Base-by-base conservation (phyloP, 2,113 vertebrate genomes). In the Antennarius striatus region DNA sequence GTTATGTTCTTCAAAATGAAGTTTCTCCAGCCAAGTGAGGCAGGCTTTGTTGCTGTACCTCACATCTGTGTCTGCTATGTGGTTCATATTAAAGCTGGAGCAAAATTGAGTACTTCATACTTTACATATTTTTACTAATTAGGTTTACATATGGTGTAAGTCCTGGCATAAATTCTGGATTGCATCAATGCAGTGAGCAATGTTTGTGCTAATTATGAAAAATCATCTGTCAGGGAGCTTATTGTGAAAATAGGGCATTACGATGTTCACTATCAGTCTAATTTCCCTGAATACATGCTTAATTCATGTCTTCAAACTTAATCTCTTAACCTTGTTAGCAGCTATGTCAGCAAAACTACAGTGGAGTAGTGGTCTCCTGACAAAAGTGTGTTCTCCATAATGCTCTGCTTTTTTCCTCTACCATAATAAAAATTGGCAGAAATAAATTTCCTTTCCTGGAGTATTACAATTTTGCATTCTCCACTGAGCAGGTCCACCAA, bases 361-460 rank as follows among this genome's bases (percentile, higher is more conserved):
- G 47, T 50, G 50, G 28, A n/a, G n/a, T 50, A 6, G 6, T 2
- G 39, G 39, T 40, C 39, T 40, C 39, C 39, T 40, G 6, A 40
- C 10, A 7, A 10, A 40, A 40, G 6, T 6, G 29, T 7, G 59
- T 22, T 39, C 40, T 54, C 63, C 56, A 17, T 66, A 50, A 71
- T 49, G 68, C 68, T 71, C 71, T 54, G 62, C 56, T 30, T 46
- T 60, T 76, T 78, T 85, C 84, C 87, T 85, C 68, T 74, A 54
- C 53, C 57, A 64, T 73, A 60, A 61, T 2, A 16, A 48, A 30
- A 50, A 63, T 81, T 58, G 81, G 75, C 60, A 14, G n/a, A 65
- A 48, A 80, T 86, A 83, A 81, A 85, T 82, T 75, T 79, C 36
- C n/a, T 49, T 61, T 15, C 58, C 67, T 75, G 68, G 47, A 45